Base-by-base conservation (phyloP, 2,113 vertebrate genomes). In the Oncorhynchus gorbuscha region DNA sequence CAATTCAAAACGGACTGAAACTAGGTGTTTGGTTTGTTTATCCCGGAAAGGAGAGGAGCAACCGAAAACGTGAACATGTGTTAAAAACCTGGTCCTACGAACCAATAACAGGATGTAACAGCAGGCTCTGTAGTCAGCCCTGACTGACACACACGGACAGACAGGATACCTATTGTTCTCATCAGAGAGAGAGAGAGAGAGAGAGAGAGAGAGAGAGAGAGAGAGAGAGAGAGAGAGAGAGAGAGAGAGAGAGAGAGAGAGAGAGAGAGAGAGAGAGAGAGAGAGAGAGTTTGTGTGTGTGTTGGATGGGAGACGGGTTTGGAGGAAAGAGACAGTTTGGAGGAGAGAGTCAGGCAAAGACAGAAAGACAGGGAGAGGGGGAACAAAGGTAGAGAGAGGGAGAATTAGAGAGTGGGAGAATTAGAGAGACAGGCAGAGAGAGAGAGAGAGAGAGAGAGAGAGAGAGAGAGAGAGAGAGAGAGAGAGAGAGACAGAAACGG, bases 81-180 rank as follows among this genome's bases (percentile, higher is more conserved):
- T 86, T 85, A 69, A 86, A 90, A 80, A 87, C 77, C 87, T 87
- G 83, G 85, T 89, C 78, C 78, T 76, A 68, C 83, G 85, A 89
- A 90, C 81, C 83, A 81, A 85, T 89, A 92, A 91, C 92, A 93
- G 91, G 90, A 92, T 84, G 89, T 90, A 89, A 78, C 91, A 90
- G 89, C 91, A 88, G 88, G 90, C 76, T 86, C 84, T 87, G 83
- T 76, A 71, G 85, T 85, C 81, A 77, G 75, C 22, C n/a, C 16
- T 68, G 28, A 80, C 82, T 68, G 76, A 88, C 84, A 81, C 67
- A 26, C 79, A 87, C 84, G 49, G 78, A 69, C 70, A 35, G 69
- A 85, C 83, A 87, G 83, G 82, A 90, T 82, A 75, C 51, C 73
- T 73, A 86, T 91, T 90, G 91, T 89, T 84, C 85, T 77, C 22